Percentiles rank a stretch among this genome's conserved stretches.
Conservation (phyloP, 2,888 invertebrate species). For the Chrysodeixis includens region DNA sequence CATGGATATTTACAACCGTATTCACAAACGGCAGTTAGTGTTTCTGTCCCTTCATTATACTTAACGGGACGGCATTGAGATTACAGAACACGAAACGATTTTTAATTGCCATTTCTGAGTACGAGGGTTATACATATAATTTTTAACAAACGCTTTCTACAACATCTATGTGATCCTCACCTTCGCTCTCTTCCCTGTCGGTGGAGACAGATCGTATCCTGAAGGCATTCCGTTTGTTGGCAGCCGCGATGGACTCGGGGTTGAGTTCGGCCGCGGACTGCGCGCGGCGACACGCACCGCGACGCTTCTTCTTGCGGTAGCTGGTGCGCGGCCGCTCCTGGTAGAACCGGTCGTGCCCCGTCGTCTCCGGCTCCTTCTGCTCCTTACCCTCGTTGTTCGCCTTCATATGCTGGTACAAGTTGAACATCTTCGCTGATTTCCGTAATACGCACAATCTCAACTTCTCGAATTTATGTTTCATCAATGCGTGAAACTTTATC, state of each 20-base stretch:
- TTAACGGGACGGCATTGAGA: no score
- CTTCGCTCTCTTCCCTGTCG: conserved; percentile 89
- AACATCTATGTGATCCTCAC: conserved; percentile 59
- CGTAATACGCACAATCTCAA: conserved; percentile 63
- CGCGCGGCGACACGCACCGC: conserved; percentile 90
- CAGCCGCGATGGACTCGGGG: conserved; percentile 90
- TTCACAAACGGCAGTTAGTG: no score
- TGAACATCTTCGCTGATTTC: conserved; percentile 91
- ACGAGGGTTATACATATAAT: background rate
- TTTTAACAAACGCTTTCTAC: background rate
- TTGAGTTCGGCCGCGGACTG: conserved; percentile 92
- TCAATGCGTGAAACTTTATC: conserved; percentile 53
- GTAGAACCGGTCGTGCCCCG: conserved; percentile 95
- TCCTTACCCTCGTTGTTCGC: conserved; percentile 89
- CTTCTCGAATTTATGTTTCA: conserved; percentile 68
- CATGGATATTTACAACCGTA: no score
- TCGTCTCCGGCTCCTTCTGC: conserved; percentile 90
- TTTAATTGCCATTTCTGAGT: no score
- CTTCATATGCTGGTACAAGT: conserved; percentile 92
- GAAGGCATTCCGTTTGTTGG: conserved; percentile 90
- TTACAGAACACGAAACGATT: no score
- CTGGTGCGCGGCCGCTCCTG: conserved; percentile 90
- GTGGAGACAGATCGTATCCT: conserved; percentile 91
- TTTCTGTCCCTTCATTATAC: no score
- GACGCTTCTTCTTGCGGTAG: conserved; percentile 87